phyloP scores from a whole-genome alignment of 1,140 invertebrate genomes.

The Aphidius ervi region DNA sequence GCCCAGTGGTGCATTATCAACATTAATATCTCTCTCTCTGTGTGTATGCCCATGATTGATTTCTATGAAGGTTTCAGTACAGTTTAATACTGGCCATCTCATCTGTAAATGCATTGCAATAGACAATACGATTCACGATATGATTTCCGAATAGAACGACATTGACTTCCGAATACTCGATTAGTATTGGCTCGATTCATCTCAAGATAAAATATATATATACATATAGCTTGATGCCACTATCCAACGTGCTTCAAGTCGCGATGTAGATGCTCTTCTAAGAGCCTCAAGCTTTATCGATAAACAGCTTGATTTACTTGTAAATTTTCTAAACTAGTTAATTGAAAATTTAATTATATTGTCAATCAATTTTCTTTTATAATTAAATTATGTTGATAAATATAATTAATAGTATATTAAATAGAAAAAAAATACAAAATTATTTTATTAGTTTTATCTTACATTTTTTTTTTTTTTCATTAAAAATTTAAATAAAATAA shows the following conservation, averaged over 20 bases:
- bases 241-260: no score
- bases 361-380: no score
- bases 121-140: slow-evolving; percentile 7
- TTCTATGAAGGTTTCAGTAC: background rate
- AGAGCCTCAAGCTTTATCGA: background rate
- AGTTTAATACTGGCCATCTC: no score
- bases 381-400: no score
- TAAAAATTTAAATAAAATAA: no score
- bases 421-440: no score
- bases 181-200: slow-evolving; percentile 1
- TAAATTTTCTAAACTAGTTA: background rate
- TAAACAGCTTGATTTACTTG: background rate
- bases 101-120: slow-evolving; percentile 3
- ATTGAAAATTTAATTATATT: no score
- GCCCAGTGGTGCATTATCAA: background rate
- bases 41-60: no score
- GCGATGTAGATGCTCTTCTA: background rate
- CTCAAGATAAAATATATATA: background rate
- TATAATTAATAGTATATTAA: no score
- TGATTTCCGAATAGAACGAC: slow-evolving; percentile 1
- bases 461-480: no score
- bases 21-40: background rate
- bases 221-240: background rate
- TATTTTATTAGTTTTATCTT: no score
- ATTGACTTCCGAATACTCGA: slow-evolving; percentile 11